Evolutionary conservation across 2,888 invertebrate species (phyloP), one percentile per base, ranked within the genome.

Genomic region (Galerucella pusilla): DNA sequence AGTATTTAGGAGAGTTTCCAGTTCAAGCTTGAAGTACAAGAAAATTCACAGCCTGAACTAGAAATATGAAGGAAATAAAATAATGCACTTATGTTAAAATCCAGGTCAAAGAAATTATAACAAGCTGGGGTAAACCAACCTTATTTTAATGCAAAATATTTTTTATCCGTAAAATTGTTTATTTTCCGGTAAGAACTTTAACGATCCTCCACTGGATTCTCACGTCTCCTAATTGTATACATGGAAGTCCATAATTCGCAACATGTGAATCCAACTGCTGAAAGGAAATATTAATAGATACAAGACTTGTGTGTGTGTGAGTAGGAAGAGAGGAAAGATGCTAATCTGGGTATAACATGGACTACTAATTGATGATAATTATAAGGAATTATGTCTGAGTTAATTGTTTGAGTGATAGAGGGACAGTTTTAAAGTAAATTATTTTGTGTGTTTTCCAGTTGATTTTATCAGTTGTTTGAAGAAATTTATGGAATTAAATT

Each of bases 211-310:
- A 46, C 64, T 65, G 49, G 45, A n/a, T n/a, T 42, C 35, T 64
- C 42, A 42, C 45, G 66, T 74, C 49, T 61, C 73, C 76, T 76
- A 76, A 76, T 77, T 77, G 74, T 72, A 60, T 66, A 77, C 76
- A 77, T 72, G 70, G 63, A 74, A 65, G 12, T 54, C 71, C 54
- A 68, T 77, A 75, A 77, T 77, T 77, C 70, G 75, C 77, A 77
- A 77, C 77, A 77, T 77, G 66, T 75, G 73, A 75, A 73, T 73
- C 69, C 72, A 64, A 52, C 52, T 49, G 68, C 45, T 57, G 75
- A 77, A 76, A 76, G 77, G 73, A 77, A 77, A 73, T 75, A 75
- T 77, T 77, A 75, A 77, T 77, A 77, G 75, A 65, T 45, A 65
- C 20, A 65, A 71, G 59, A 65, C 59, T 71, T 65, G 65, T 65